These are phyloP conservation scores for Bembecia ichneumoniformis DNA, from an alignment of 2,888 invertebrate species.

Conservation along the genomic window DNA sequence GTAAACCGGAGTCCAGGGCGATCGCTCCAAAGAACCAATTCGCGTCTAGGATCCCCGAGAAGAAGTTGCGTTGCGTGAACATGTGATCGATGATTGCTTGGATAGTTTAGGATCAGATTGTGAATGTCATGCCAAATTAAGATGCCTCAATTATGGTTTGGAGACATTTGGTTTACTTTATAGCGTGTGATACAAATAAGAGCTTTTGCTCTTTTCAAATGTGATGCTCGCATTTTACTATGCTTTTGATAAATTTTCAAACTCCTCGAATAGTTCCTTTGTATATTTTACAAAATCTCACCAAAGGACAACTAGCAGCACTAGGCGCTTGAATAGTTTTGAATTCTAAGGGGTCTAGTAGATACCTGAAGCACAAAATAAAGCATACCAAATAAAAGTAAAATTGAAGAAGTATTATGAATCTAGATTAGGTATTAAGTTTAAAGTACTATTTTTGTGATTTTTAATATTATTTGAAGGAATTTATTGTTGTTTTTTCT, in stretches of 20 bases:
- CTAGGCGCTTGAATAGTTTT: neutral
- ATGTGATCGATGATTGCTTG: constrained; percentile 64
- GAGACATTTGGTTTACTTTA: neutral
- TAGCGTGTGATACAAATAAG: neutral
- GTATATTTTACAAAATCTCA: too few relatives aligned
- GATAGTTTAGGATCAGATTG: constrained; percentile 1
- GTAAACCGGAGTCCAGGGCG: constrained; percentile 46
- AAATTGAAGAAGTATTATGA: constrained; percentile 24
- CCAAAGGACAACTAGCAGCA: too few relatives aligned
- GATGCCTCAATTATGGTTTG: neutral
- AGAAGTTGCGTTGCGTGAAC: constrained; percentile 84
- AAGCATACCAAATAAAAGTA: constrained; percentile 13
- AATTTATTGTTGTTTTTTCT: neutral
- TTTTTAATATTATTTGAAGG: constrained; percentile 4
- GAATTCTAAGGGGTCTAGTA: neutral
- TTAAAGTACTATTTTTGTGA: constrained; percentile 9
- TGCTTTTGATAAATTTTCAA: neutral
- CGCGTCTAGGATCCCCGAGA: constrained; percentile 79
- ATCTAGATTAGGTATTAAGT: constrained; percentile 14
- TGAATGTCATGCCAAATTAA: neutral
- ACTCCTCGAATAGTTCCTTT: too few relatives aligned
- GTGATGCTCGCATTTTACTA: neutral
- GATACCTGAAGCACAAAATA: neutral
- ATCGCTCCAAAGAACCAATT: constrained; percentile 74
- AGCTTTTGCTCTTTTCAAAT: neutral